phyloP scores from a whole-genome alignment of 2,113 vertebrate genomes.

The Micromys minutus region DNA sequence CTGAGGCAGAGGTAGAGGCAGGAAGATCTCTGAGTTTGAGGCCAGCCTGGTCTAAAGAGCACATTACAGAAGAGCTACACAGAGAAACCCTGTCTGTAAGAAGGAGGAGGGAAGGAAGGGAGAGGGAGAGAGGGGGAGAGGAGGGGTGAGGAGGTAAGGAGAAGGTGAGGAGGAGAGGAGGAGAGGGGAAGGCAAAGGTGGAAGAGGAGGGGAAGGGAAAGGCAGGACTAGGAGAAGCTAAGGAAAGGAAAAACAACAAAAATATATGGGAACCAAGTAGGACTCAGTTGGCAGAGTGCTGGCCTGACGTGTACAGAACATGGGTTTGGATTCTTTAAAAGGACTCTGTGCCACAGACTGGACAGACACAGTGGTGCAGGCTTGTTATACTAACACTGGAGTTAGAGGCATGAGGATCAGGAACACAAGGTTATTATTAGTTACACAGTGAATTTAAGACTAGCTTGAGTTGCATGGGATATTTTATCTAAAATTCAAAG shows the following conservation, averaged over 20 bases:
- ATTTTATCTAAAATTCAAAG: background rate
- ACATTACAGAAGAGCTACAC: no score
- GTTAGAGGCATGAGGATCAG: background rate
- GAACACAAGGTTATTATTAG: background rate
- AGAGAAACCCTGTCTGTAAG: no score
- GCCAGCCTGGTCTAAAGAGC: no score
- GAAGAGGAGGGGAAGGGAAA: no score
- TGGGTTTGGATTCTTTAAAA: background rate
- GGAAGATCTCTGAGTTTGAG: no score
- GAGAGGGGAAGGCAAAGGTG: fast-evolving
- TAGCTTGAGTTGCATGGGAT: background rate
- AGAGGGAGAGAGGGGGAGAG: no score
- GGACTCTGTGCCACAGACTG: background rate
- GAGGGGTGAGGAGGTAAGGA: no score
- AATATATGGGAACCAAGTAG: background rate
- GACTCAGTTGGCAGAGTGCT: background rate
- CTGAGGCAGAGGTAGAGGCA: no score
- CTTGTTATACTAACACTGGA: background rate
- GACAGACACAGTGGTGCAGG: background rate
- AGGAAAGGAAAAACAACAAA: background rate
- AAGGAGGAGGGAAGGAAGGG: no score
- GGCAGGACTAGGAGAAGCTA: no score
- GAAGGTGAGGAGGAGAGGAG: no score
- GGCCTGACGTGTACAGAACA: background rate
- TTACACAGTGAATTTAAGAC: background rate